Evolutionary conservation across 2,888 invertebrate species (phyloP), one percentile per base, ranked within the genome.

Genomic region (Scaptomyza polygonia): DNA sequence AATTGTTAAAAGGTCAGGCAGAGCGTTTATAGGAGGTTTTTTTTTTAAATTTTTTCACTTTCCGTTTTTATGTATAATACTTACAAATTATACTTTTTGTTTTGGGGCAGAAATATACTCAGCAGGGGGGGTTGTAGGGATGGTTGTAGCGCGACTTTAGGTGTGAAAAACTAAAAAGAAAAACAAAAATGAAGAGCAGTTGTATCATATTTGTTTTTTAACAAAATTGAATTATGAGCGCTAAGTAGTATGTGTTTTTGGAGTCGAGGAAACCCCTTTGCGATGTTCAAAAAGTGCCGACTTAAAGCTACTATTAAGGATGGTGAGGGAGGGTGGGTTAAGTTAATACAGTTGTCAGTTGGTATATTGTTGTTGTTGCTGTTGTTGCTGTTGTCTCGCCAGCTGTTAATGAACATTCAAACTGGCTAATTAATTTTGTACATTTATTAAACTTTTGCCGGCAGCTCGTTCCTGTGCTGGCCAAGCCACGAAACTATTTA

Each of bases 371-470:
- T 54, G 56, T 62, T 63, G 63, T 47, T n/a, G n/a, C n/a, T 21
- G 21, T 21, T 45, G 48, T 67, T 62, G 53, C 53, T 54, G 56
- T 62, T 63, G 63, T 47, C 62, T 61, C 52, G 83, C 74, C 81
- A 77, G 85, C 85, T 85, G 85, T 85, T 85, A 85, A 85, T 85
- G 88, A 87, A 82, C 88, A 85, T 88, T 87, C 88, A 85, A 85
- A 88, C 84, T 78, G 79, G 82, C 88, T 88, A 88, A 85, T 88
- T 85, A 85, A 85, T 88, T 85, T 88, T 87, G 77, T 88, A 88
- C 88, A 88, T 85, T 85, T 85, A 85, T 85, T 85, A 85, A 84
- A 84, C 85, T 88, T 81, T 78, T 39, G 39, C 39, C 14, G 3
- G 18, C n/a, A n/a, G n/a, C n/a, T n/a, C n/a, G 43, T 16, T 49